These are phyloP conservation scores for Buphagus erythrorhynchus DNA, from an alignment of 2,797 vertebrate species.

Conservation along the genomic window DNA sequence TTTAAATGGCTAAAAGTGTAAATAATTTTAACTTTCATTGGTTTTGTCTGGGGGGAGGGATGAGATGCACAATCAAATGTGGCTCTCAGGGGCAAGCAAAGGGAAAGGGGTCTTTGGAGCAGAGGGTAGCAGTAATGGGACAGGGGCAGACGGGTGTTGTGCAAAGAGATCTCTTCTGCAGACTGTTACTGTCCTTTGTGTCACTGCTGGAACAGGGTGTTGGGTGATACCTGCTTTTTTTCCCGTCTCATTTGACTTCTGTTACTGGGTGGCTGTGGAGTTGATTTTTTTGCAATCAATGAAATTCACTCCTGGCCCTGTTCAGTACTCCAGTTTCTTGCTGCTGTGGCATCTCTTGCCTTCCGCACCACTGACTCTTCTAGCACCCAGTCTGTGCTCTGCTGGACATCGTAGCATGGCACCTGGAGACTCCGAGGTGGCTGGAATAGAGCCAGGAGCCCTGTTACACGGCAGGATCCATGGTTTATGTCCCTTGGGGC, in stretches of 20 bases:
- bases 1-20: constrained; percentile 68
- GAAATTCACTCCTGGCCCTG: constrained; percentile 12
- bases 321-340: neutral
- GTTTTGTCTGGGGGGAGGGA: neutral
- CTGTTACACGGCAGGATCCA: neutral
- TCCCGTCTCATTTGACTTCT: neutral
- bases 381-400: neutral
- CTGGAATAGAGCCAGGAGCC: neutral
- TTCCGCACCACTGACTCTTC: neutral
- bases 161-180: neutral
- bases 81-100: neutral
- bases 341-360: neutral
- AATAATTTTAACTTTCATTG: constrained; percentile 61
- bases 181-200: neutral
- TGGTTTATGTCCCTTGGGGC: neutral
- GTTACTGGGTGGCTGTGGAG: neutral
- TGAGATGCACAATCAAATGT: neutral
- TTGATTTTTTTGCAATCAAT: neutral
- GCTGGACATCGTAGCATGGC: accelerated
- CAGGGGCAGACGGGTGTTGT: neutral
- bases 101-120: neutral
- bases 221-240: neutral
- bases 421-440: neutral
- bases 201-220: neutral
- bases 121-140: neutral